These are phyloP conservation scores for Manacus vitellinus DNA, from an alignment of 2,113 vertebrate genomes.

Conservation along the genomic window DNA sequence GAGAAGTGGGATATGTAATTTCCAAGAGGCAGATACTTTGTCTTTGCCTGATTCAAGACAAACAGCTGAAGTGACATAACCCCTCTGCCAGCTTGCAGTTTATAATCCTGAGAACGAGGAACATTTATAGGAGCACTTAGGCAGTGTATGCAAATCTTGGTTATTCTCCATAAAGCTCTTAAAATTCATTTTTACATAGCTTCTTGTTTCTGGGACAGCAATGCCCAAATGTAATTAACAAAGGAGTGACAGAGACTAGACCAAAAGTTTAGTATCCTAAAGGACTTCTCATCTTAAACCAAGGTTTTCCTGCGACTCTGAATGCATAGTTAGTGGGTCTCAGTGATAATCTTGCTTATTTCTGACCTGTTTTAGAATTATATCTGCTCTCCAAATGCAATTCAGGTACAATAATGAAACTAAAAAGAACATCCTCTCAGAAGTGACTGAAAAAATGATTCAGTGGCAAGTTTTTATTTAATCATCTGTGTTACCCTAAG, in stretches of 20 bases:
- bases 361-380: background rate
- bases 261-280: background rate
- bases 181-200: background rate
- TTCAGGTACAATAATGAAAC: background rate
- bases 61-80: background rate
- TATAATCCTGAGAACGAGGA: background rate
- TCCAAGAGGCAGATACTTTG: background rate
- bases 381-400: background rate
- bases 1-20: background rate
- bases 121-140: background rate
- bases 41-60: background rate
- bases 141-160: background rate
- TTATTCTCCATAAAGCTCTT: background rate
- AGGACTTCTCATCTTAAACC: background rate
- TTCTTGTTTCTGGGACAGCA: background rate
- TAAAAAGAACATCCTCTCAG: background rate
- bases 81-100: background rate
- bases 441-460: background rate
- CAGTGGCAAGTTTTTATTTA: background rate
- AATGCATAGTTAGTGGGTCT: background rate
- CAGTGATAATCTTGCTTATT: background rate
- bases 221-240: background rate
- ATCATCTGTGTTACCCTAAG: background rate
- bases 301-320: background rate
- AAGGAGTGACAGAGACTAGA: background rate